phyloP scores from a whole-genome alignment of 2,113 vertebrate species.

The Neotoma lepida region DNA sequence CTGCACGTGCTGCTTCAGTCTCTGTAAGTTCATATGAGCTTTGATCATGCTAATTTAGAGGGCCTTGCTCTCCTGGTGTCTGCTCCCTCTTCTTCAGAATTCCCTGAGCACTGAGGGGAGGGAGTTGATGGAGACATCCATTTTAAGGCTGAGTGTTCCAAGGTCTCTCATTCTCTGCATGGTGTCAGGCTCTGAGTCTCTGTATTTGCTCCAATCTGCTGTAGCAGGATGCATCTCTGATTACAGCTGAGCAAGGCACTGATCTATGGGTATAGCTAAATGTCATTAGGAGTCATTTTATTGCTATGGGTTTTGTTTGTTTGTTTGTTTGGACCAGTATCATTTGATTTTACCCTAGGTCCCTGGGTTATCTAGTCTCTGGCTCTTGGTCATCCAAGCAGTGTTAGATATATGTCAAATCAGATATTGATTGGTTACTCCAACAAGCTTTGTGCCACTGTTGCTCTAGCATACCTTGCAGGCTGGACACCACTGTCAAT shows the following conservation, averaged over 20 bases:
- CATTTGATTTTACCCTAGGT: not conserved
- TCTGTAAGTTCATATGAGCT: not conserved
- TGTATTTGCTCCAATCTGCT: not conserved
- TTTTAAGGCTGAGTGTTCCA: not conserved
- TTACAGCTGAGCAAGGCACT: not conserved
- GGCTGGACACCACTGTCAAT: not conserved
- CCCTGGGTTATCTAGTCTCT: not conserved
- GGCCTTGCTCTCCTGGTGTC: not conserved
- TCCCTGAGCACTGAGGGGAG: not conserved
- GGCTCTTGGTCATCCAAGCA: not conserved
- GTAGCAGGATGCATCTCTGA: not conserved
- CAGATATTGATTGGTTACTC: not conserved
- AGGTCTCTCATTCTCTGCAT: not conserved
- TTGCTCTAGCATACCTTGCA: not conserved
- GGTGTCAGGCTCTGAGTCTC: not conserved
- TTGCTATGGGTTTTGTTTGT: not conserved
- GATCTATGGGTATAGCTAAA: not conserved
- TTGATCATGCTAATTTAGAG: not conserved
- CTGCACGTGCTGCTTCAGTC: not conserved
- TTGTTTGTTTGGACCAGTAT: not conserved
- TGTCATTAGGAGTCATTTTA: not conserved
- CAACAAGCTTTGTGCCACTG: not conserved
- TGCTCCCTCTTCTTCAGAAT: not conserved
- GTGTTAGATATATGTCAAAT: not conserved
- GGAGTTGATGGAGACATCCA: not conserved